Percentiles rank a stretch among this genome's conserved stretches.
These are phyloP conservation scores for Dipodomys stephensi DNA, from an alignment of 2,113 vertebrate species.

Conservation along the genomic window DNA sequence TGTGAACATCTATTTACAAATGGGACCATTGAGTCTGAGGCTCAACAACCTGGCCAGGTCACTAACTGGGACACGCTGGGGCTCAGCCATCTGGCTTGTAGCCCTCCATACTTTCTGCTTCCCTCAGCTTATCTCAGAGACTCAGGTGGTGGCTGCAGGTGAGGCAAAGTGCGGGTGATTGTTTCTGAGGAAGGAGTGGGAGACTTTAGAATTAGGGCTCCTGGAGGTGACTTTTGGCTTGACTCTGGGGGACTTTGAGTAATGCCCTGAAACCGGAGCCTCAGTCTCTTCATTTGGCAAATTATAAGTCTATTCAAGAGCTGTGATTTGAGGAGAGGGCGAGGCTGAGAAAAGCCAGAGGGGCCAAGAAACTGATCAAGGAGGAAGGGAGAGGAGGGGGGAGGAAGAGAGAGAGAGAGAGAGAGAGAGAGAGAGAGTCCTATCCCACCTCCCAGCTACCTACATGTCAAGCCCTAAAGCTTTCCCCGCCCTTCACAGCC, in stretches of 20 bases:
- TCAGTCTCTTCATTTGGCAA: not conserved
- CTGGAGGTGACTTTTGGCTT: not conserved
- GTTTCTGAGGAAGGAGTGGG: not conserved
- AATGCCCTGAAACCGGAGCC: not conserved
- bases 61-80: not conserved
- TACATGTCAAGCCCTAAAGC: not conserved
- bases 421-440: too few relatives aligned
- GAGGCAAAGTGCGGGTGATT: accelerated
- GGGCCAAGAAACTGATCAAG: too few relatives aligned
- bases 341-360: not conserved
- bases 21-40: not conserved
- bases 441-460: not conserved
- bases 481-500: not conserved
- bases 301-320: not conserved
- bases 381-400: not conserved
- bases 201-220: not conserved
- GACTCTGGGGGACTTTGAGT: not conserved
- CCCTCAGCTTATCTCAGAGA: not conserved
- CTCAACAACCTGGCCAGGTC: not conserved
- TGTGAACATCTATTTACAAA: not conserved
- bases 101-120: accelerated
- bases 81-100: too few relatives aligned
- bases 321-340: not conserved
- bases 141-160: accelerated
- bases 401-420: not conserved